Evolutionary conservation across 2,797 vertebrate species (phyloP), one percentile per base, ranked within the genome.

Genomic region (Gallinago stenura): DNA sequence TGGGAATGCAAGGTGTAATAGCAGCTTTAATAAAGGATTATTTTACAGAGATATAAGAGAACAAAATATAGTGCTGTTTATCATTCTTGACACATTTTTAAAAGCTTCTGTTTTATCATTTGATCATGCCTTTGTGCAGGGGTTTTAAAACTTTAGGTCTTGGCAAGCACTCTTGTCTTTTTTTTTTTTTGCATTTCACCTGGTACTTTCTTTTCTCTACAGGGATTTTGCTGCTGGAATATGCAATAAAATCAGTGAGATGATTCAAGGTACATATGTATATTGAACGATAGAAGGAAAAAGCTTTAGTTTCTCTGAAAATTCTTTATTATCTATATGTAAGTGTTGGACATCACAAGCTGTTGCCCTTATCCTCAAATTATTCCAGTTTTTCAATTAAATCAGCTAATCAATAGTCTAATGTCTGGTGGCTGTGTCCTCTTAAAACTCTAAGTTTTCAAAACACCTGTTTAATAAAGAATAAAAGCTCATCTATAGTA

Each of bases 201-300:
- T 54, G 18, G 6, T 91, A 61, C 19, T 83, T 91, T 91, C 35
- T 97, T 66, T 83, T 97, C 82, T 96, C 97, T 97, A 56, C 95
- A 99, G 99, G 97, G 99, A 99, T 98, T 99, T 99, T 98, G 99
- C 99, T 81, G 99, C 99, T 1, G 99, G 99, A 92, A 99, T 99
- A 97, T 99, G 99, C 97, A 99, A 99, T 98, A 99, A 99, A 98
- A 99, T 99, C 98, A 99, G 99, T 77, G 99, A 99, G 97, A 99
- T 99, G 99, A 99, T 99, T 98, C 99, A 99, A 99, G 99, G 99
- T 99, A 98, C 87, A 37, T 93, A 9, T 30, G 5, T 57, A n/a
- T 65, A 39, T 64, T 94, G 62, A 88, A 16, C 75, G 41, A 54
- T 64, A 57, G 79, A 64, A 37, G 11, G 39, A 30, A 78, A 92